Percentiles rank a stretch among this genome's conserved stretches.
phyloP scores from a whole-genome alignment of 1,140 invertebrate genomes.

The Zeugodacus cucurbitae region DNA sequence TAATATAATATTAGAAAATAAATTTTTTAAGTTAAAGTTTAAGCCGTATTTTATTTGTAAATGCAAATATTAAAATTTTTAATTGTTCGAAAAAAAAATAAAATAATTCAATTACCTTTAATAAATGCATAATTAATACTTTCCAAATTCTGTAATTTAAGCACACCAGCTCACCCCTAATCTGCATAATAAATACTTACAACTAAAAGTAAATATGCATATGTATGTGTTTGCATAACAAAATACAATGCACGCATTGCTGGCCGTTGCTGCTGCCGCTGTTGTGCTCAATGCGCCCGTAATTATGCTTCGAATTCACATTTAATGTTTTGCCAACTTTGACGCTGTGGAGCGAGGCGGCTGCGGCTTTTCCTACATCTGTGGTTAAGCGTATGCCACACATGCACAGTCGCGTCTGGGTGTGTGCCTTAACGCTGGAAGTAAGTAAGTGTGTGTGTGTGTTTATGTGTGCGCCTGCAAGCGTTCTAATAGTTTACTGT shows the following conservation, averaged over 20 bases:
- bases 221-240: not conserved
- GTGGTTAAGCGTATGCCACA: not conserved
- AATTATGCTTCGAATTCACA: conserved; percentile 31
- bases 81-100: too few species aligned
- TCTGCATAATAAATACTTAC: too few species aligned
- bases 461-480: not conserved
- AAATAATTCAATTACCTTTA: too few species aligned
- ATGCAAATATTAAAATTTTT: too few species aligned
- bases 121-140: too few species aligned
- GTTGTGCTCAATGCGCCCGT: conserved; percentile 1
- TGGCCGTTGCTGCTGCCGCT: not conserved
- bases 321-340: conserved; percentile 21
- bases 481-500: not conserved
- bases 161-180: too few species aligned
- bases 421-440: not conserved
- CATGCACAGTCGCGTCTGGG: not conserved
- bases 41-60: too few species aligned
- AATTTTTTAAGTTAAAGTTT: too few species aligned
- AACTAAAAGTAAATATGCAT: not conserved
- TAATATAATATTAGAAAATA: too few species aligned
- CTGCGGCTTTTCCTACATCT: not conserved
- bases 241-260: not conserved
- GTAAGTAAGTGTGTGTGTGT: not conserved
- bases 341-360: not conserved
- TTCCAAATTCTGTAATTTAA: too few species aligned